Conservation (phyloP, 2,113 vertebrate genomes). For the Anguilla rostrata region DNA sequence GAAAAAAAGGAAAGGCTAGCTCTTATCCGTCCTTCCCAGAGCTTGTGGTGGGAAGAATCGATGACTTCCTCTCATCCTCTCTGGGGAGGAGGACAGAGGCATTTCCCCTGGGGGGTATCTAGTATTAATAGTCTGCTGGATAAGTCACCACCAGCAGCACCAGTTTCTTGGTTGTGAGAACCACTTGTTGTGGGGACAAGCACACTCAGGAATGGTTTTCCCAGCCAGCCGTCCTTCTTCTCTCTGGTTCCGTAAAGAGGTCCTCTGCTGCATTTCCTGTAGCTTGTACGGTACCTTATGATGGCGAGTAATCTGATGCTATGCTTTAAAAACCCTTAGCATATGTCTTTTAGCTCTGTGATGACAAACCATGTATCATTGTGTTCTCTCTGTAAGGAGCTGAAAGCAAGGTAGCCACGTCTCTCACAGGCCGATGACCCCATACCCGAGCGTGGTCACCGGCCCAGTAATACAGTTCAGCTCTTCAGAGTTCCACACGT, state of each 20-base stretch:
- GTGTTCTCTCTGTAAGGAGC: neutral
- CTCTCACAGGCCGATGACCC: neutral
- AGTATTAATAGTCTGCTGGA: conserved; percentile 62
- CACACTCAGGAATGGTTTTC: conserved; percentile 43
- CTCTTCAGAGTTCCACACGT: neutral
- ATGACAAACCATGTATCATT: conserved; percentile 31
- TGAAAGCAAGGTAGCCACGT: neutral
- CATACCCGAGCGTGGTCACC: neutral
- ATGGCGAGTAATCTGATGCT: conserved; percentile 43
- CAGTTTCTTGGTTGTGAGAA: conserved; percentile 48
- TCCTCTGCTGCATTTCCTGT: conserved; percentile 38
- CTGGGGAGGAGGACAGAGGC: conserved; percentile 47
- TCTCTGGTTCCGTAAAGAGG: conserved; percentile 17
- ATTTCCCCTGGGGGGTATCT: conserved; percentile 45
- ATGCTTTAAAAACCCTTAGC: neutral
- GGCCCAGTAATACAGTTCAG: neutral
- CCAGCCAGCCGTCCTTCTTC: conserved; percentile 28
- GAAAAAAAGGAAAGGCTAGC: conserved; percentile 43
- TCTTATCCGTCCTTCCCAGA: conserved; percentile 57
- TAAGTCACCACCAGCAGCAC: conserved; percentile 39
- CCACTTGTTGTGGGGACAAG: conserved; percentile 45
- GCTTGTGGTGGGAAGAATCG: conserved; percentile 66
- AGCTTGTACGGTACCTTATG: conserved; percentile 17
- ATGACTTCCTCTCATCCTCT: conserved; percentile 63
- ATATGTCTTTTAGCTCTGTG: conserved; percentile 2